These are phyloP conservation scores for Ips nitidus DNA, from an alignment of 1,140 invertebrate genomes.

Conservation along the genomic window DNA sequence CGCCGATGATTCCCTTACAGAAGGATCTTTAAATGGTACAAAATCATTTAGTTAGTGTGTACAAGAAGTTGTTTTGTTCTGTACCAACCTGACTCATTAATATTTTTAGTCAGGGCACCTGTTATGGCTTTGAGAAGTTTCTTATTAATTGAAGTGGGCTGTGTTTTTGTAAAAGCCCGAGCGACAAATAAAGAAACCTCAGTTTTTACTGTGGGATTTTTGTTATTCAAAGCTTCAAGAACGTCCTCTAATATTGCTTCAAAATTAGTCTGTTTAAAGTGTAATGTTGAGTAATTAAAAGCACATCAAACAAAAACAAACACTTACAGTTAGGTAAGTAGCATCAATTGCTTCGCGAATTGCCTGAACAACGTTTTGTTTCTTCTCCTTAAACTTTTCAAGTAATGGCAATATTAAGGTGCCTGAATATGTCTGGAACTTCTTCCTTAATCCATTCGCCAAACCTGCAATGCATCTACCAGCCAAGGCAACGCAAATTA, in stretches of 20 bases:
- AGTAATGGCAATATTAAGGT: constrained; percentile 78
- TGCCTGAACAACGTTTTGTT: constrained; percentile 82
- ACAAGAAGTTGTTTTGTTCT: neutral
- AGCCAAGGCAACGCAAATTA: constrained; percentile 86
- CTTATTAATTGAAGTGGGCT: constrained; percentile 82
- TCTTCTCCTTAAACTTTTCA: constrained; percentile 99
- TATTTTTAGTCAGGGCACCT: constrained; percentile 77
- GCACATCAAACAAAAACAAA: neutral
- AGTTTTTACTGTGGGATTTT: constrained; percentile 92
- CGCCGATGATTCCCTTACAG: constrained; percentile 80
- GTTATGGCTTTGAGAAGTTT: constrained; percentile 88
- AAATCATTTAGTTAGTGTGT: neutral
- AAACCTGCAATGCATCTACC: constrained; percentile 82
- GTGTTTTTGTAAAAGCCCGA: constrained; percentile 78
- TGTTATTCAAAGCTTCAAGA: constrained; percentile 83
- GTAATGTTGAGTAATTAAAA: neutral
- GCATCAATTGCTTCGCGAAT: constrained; percentile 92
- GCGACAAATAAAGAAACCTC: constrained; percentile 90
- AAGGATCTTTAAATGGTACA: constrained; percentile 64
- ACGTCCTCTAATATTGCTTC: constrained; percentile 88
- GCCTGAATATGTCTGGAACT: constrained; percentile 83
- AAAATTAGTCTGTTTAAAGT: constrained; percentile 67
- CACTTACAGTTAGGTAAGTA: constrained; percentile 71
- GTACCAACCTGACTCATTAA: constrained; percentile 76
- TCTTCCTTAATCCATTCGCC: constrained; percentile 84